Conservation (phyloP, 1,140 invertebrate genomes). For the Notospermus geniculatus region DNA sequence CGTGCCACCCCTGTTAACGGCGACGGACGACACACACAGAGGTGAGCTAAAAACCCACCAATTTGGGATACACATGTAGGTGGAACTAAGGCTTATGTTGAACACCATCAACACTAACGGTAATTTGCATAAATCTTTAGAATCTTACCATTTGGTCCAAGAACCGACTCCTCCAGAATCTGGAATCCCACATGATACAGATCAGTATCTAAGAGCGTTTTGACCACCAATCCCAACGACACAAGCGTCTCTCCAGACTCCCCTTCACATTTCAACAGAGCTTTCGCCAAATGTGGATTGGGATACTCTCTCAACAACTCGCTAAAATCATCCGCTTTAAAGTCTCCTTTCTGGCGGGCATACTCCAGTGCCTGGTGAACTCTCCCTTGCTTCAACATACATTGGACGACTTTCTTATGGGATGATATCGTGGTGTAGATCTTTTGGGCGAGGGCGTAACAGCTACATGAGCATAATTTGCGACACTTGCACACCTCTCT, state of each 20-base stretch:
- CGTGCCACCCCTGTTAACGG: no score
- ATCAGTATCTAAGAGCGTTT: conserved; percentile 30
- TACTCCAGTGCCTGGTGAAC: conserved; percentile 44
- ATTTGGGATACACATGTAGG: no score
- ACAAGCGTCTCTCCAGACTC: conserved; percentile 24
- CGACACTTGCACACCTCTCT: conserved; percentile 37
- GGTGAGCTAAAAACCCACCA: no score
- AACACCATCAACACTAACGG: no score
- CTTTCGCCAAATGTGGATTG: conserved; percentile 32
- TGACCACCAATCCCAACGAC: conserved; percentile 33
- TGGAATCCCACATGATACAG: conserved; percentile 25
- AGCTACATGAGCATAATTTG: conserved; percentile 38
- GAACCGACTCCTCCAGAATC: not conserved
- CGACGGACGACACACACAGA: no score
- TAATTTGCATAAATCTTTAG: not conserved
- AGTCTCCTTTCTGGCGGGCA: conserved; percentile 26
- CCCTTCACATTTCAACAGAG: conserved; percentile 22
- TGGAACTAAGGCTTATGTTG: no score
- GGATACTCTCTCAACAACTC: conserved; percentile 34
- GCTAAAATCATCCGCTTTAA: conserved; percentile 25
- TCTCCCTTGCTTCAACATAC: conserved; percentile 42
- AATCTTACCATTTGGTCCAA: not conserved
- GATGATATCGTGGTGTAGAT: conserved; percentile 37
- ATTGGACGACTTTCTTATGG: conserved; percentile 34
- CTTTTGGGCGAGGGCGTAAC: conserved; percentile 46